Evolutionary conservation across 2,888 invertebrate species (phyloP).

Genomic region (Sinohyriopsis cumingii): DNA sequence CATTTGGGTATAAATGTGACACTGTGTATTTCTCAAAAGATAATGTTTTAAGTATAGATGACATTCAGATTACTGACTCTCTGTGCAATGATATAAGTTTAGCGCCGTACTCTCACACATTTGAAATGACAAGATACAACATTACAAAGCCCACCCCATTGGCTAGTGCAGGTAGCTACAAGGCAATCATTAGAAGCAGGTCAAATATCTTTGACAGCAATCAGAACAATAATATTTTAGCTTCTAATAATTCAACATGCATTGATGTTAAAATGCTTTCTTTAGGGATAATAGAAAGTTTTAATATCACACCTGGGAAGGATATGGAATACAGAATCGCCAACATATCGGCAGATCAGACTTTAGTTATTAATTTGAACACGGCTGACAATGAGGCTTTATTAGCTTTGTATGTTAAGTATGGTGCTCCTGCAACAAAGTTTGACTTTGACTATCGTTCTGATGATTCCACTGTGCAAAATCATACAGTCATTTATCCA

Average conservation of each 20-base stretch:
- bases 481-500: conserved; percentile 16
- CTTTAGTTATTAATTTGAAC: conserved; percentile 15
- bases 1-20: conserved; percentile 27
- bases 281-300: neutral
- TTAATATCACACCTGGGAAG: neutral
- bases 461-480: conserved; percentile 15
- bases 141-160: conserved; percentile 4
- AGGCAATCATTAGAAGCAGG: conserved; percentile 23
- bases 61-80: conserved; percentile 19
- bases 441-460: conserved; percentile 19
- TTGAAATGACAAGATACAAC: neutral
- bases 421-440: conserved; percentile 16
- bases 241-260: conserved; percentile 6
- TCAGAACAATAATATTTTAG: conserved; percentile 19
- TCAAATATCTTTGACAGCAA: conserved; percentile 22
- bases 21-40: conserved; percentile 24
- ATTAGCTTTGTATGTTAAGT: conserved; percentile 14
- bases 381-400: conserved; percentile 7
- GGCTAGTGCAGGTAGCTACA: conserved; percentile 8
- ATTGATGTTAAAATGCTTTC: conserved; percentile 4
- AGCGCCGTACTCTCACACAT: conserved; percentile 5
- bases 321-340: conserved; percentile 7
- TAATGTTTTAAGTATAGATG: conserved; percentile 20
- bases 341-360: conserved; percentile 17
- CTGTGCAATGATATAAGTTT: conserved; percentile 9